These are phyloP conservation scores for Bolinopsis microptera DNA, from an alignment of 37 sponge, comb jelly and placozoan genomes.

Conservation along the genomic window DNA sequence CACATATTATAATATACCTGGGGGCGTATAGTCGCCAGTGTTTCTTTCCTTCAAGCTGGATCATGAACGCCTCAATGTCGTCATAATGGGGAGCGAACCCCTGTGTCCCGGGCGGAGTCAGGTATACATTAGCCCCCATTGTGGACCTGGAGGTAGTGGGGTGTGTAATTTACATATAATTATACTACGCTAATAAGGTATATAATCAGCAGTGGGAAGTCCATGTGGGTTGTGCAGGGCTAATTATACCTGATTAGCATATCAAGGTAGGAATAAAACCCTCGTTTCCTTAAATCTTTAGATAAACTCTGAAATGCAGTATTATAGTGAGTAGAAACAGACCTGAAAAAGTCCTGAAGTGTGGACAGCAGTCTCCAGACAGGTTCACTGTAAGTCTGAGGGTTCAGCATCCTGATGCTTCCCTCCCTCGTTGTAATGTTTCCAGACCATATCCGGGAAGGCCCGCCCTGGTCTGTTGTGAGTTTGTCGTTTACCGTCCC, in stretches of 20 bases:
- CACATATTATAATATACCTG: conserved; percentile 69
- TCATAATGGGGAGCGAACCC: conserved; percentile 99
- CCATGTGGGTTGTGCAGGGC: no score
- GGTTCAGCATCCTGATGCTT: conserved; percentile 91
- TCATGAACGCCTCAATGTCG: conserved; percentile 98
- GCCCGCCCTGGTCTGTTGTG: conserved; percentile 87
- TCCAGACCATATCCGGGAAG: conserved; percentile 75
- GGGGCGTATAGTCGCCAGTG: conserved; percentile 88
- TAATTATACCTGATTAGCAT: no score
- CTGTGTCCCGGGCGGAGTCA: conserved; percentile 92
- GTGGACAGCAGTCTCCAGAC: conserved; percentile 83
- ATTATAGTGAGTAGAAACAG: no score
- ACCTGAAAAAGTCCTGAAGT: conserved; percentile 87
- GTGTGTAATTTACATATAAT: no score
- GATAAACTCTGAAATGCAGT: no score
- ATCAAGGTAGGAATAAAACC: no score
- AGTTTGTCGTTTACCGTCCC: conserved; percentile 78
- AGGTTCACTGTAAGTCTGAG: conserved; percentile 81
- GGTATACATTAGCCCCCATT: conserved; percentile 70
- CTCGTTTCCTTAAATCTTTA: no score
- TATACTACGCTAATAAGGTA: no score
- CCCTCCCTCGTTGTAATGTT: conserved; percentile 81
- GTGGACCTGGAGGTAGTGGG: background rate
- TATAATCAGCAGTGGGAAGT: no score
- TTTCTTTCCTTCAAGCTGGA: conserved; percentile 97